These are phyloP conservation scores for Nomada flava DNA, from an alignment of 2,888 invertebrate species.

Conservation along the genomic window DNA sequence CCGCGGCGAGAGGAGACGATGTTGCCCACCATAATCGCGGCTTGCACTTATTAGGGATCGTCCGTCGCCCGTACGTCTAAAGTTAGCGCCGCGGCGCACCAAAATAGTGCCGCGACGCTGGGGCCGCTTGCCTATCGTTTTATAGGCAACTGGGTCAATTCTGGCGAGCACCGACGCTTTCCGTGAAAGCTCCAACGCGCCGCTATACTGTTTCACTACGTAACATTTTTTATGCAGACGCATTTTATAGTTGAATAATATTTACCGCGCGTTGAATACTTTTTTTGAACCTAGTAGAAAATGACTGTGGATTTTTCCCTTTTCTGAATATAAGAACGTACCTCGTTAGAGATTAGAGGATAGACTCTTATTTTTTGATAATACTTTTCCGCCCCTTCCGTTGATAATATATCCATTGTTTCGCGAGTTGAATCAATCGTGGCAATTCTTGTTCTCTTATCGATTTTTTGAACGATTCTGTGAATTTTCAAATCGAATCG, in stretches of 20 bases:
- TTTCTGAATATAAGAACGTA: neutral
- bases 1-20: constrained; percentile 61
- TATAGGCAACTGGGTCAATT: constrained; percentile 83
- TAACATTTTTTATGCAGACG: neutral
- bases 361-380: too few relatives aligned
- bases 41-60: constrained; percentile 84
- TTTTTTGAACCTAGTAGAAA: neutral
- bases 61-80: constrained; percentile 80
- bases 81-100: constrained; percentile 78
- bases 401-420: too few relatives aligned
- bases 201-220: neutral
- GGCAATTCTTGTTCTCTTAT: too few relatives aligned
- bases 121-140: constrained; percentile 75
- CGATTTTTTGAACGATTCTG: too few relatives aligned
- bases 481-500: too few relatives aligned
- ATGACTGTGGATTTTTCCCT: neutral
- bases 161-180: constrained; percentile 65
- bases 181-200: constrained; percentile 45
- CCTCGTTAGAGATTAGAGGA: neutral
- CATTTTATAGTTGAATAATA: neutral
- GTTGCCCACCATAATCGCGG: constrained; percentile 79
- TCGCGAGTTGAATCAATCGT: too few relatives aligned
- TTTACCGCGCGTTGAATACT: neutral
- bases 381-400: too few relatives aligned
- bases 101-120: constrained; percentile 80